Evolutionary conservation across 1,140 invertebrate species (phyloP).

Genomic region (Agrilus planipennis): DNA sequence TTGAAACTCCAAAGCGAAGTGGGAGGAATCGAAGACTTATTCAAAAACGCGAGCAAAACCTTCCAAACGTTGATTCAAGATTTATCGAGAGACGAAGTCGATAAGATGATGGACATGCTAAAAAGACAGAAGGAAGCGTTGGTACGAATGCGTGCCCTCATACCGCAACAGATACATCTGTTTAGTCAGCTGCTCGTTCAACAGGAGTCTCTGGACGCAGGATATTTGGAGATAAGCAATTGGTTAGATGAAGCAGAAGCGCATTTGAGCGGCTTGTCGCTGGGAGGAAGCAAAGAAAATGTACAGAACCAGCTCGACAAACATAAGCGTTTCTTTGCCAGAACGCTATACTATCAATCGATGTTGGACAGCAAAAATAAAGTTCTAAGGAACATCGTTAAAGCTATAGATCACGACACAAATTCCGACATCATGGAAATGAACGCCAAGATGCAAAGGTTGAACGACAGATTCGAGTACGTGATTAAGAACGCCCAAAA

Average conservation of each 20-base stretch:
- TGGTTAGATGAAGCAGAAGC: conserved; percentile 80
- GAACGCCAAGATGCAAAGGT: conserved; percentile 54
- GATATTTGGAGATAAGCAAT: conserved; percentile 67
- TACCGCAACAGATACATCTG: conserved; percentile 66
- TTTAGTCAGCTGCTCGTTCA: conserved; percentile 78
- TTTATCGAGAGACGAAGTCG: conserved; percentile 79
- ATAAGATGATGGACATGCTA: conserved; percentile 76
- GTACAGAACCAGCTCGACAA: conserved; percentile 63
- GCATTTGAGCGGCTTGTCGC: conserved; percentile 48
- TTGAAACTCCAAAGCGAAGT: conserved; percentile 68
- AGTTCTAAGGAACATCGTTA: conserved; percentile 78
- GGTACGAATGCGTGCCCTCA: conserved; percentile 65
- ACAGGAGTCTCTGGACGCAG: conserved; percentile 78
- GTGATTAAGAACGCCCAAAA: conserved; percentile 59
- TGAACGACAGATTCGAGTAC: conserved; percentile 73
- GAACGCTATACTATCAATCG: conserved; percentile 81
- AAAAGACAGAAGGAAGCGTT: conserved; percentile 83
- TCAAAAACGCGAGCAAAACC: conserved; percentile 78
- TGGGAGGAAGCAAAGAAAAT: conserved; percentile 58
- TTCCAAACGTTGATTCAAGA: conserved; percentile 85
- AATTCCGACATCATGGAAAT: conserved; percentile 61
- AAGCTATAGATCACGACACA: conserved; percentile 58
- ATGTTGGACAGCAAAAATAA: conserved; percentile 72
- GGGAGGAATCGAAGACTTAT: conserved; percentile 76
- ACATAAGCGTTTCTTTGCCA: conserved; percentile 79